Conservation (phyloP, 64 coral and sea anemone species). For the Stylophora pistillata region DNA sequence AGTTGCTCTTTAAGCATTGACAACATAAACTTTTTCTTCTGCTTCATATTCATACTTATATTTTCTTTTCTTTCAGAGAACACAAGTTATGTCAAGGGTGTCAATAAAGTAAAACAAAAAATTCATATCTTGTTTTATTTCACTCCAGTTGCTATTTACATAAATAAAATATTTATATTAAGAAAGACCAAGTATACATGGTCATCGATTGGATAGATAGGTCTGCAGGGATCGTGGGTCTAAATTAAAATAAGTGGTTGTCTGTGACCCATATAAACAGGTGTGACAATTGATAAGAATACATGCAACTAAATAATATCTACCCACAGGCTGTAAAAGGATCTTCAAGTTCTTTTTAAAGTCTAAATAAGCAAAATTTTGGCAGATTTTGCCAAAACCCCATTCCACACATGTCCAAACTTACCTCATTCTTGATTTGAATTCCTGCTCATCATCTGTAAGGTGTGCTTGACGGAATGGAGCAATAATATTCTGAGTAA, state of each 20-base stretch:
- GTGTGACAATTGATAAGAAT: conserved; percentile 55
- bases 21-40: conserved; percentile 47
- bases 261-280: conserved; percentile 37
- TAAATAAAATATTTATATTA: conserved; percentile 33
- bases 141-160: conserved; percentile 60
- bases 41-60: conserved; percentile 58
- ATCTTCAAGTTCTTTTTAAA: conserved; percentile 47
- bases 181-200: conserved; percentile 25
- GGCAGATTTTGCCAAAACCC: conserved; percentile 61
- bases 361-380: conserved; percentile 44
- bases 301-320: conserved; percentile 63
- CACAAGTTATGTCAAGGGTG: conserved; percentile 32
- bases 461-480: conserved; percentile 56
- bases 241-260: conserved; percentile 8
- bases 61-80: conserved; percentile 49
- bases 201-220: conserved; percentile 16
- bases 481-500: conserved; percentile 59
- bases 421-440: conserved; percentile 60
- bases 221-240: conserved; percentile 21
- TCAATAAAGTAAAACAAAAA: conserved; percentile 57
- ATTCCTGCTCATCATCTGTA: conserved; percentile 65
- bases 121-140: conserved; percentile 61
- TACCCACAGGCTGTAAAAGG: conserved; percentile 46
- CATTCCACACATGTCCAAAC: conserved; percentile 60
- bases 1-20: conserved; percentile 48